phyloP scores from a whole-genome alignment of 2,888 invertebrate genomes.

The Phyllotreta striolata region DNA sequence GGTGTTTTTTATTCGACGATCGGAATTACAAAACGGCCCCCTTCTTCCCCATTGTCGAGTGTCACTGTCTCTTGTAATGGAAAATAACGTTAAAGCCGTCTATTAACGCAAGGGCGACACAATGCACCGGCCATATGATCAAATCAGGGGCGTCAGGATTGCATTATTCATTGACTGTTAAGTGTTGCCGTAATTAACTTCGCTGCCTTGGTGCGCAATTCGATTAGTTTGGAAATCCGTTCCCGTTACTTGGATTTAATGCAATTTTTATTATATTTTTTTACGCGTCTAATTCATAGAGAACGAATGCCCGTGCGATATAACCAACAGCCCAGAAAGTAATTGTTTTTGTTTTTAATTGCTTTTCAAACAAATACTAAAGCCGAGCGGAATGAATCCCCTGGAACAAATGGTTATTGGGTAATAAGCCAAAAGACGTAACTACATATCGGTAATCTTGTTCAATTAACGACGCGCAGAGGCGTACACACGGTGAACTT shows the following conservation, averaged over 20 bases:
- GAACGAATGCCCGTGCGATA: too few relatives aligned
- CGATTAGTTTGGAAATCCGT: too few relatives aligned
- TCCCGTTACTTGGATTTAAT: too few relatives aligned
- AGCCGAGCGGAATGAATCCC: conserved; percentile 15
- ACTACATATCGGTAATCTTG: conserved; percentile 22
- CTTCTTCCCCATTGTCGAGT: conserved; percentile 45
- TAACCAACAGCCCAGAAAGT: too few relatives aligned
- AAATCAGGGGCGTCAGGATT: conserved; percentile 23
- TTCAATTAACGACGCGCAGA: conserved; percentile 21
- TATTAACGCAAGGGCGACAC: conserved; percentile 39
- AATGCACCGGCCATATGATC: conserved; percentile 29
- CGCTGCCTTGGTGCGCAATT: not conserved
- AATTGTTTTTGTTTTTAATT: conserved; percentile 15
- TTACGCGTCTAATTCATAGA: too few relatives aligned
- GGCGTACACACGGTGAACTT: not conserved
- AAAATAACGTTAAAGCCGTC: conserved; percentile 43
- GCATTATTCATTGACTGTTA: conserved; percentile 23
- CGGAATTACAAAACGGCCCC: conserved; percentile 49
- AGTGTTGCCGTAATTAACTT: conserved; percentile 12
- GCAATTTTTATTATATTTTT: too few relatives aligned
- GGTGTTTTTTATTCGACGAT: conserved; percentile 46
- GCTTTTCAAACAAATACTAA: conserved; percentile 29
- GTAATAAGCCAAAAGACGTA: conserved; percentile 23
- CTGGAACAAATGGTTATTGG: conserved; percentile 21
- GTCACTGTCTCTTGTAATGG: conserved; percentile 49